These are phyloP conservation scores for Hypolimnas misippus DNA, from an alignment of 2,888 invertebrate species.

Conservation along the genomic window DNA sequence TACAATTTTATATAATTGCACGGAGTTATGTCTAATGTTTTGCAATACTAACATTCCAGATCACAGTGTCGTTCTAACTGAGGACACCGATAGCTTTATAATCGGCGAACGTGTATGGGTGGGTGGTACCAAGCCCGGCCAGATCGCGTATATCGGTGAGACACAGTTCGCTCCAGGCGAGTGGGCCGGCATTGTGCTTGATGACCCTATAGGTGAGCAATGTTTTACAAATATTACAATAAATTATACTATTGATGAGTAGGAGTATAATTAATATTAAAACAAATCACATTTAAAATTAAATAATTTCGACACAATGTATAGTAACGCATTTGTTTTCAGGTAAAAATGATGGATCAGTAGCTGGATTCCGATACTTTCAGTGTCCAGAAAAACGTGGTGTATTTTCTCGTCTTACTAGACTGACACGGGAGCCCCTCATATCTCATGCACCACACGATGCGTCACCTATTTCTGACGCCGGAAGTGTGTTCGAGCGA, in stretches of 20 bases:
- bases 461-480: constrained; percentile 76
- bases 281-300: background rate
- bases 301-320: background rate
- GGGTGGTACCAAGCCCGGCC: constrained; percentile 95
- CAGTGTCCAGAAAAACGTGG: constrained; percentile 96
- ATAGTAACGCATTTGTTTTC: constrained; percentile 45
- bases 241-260: background rate
- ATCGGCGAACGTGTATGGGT: constrained; percentile 98
- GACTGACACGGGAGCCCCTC: constrained; percentile 90
- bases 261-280: background rate
- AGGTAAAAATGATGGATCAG: constrained; percentile 99
- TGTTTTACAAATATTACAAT: background rate
- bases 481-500: constrained; percentile 77
- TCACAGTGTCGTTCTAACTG: constrained; percentile 92
- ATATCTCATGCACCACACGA: constrained; percentile 79
- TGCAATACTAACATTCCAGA: constrained; percentile 80
- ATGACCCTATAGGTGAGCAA: constrained; percentile 93
- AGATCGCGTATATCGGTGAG: constrained; percentile 96
- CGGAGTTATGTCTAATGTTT: constrained; percentile 31
- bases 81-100: constrained; percentile 97
- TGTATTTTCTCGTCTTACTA: constrained; percentile 95
- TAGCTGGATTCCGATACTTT: constrained; percentile 96
- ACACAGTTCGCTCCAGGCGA: constrained; percentile 99
- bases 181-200: constrained; percentile 98
- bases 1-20: constrained; percentile 32